These are phyloP conservation scores for Phasia obesa DNA, from an alignment of 2,888 invertebrate genomes.

Conservation along the genomic window DNA sequence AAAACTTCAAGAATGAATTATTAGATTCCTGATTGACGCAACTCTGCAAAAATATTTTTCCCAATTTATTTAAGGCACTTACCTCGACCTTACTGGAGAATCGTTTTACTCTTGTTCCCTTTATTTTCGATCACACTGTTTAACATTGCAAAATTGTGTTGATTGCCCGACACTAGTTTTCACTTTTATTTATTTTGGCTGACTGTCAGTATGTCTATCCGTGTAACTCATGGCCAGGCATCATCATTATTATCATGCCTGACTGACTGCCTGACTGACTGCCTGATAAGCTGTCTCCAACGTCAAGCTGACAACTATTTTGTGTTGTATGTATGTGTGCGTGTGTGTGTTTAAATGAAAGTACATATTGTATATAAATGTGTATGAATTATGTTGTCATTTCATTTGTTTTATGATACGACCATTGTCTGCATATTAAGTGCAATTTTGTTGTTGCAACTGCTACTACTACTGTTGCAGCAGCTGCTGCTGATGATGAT, in stretches of 20 bases:
- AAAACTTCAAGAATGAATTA: too few species aligned
- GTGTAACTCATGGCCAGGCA: slow-evolving; percentile 20
- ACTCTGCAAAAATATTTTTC: not conserved
- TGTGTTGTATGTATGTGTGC: slow-evolving; percentile 12
- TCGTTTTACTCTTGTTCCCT: not conserved
- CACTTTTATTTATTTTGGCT: slow-evolving; percentile 52
- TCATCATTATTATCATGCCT: slow-evolving; percentile 20
- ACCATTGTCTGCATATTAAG: slow-evolving; percentile 56
- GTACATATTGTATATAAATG: slow-evolving; percentile 6
- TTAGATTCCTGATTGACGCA: too few species aligned
- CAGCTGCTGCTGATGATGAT: slow-evolving; percentile 3
- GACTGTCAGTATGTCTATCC: slow-evolving; percentile 26
- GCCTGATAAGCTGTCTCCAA: slow-evolving; percentile 36
- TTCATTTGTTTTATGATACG: slow-evolving; percentile 43
- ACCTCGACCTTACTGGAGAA: too few species aligned
- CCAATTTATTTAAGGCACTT: not conserved
- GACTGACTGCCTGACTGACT: slow-evolving; percentile 54
- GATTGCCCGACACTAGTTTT: slow-evolving; percentile 52
- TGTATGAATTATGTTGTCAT: slow-evolving; percentile 30
- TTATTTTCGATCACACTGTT: slow-evolving; percentile 12
- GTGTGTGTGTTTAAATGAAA: not conserved
- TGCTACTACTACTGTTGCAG: not conserved
- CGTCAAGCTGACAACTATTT: slow-evolving; percentile 17
- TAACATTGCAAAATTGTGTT: not conserved
- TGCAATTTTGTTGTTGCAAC: slow-evolving; percentile 18